Evolutionary conservation across 2,888 invertebrate species (phyloP), one percentile per base, ranked within the genome.

Genomic region (Watsonalla cultraria): DNA sequence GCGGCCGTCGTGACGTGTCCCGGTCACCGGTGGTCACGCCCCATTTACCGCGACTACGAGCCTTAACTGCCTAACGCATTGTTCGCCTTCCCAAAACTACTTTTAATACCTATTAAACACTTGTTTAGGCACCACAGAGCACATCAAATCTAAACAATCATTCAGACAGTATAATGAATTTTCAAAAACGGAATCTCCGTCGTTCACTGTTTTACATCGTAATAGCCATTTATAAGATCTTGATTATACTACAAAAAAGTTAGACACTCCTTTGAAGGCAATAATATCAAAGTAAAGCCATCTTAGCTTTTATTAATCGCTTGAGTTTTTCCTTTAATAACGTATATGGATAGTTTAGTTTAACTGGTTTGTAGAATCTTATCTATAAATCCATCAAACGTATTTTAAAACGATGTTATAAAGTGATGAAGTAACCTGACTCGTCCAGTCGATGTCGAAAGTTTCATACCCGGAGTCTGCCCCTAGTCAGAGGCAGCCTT

Each of bases 1-100:
- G 68, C 62, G 60, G 74, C 66, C 69, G 67, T 84, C 83, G 86
- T 87, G 86, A 86, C 86, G 77, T 62, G 79, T 64, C 72, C 72
- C 70, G 76, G 76, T 74, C 77, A 74, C 62, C 71, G 66, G 66
- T 71, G 74, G 85, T 84, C 84, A 86, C 84, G 86, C 82, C 86
- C 85, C 86, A 84, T 87, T 84, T 80, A 72, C 72, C 67, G 67
- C 71, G 69, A 68, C 72, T 70, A 68, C 66, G 68, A 72, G 74
- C 69, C 69, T 74, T 75, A 73, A 76, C 62, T 70, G 64, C 66
- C 66, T 66, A 65, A 68, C 62, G 62, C 70, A 76, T 74, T 76
- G 76, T 76, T 73, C 68, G 56, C 54, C 42, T 75, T 73, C 72
- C 58, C 55, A 62, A 71, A 75, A 75, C 58, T 57, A 58, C 63